These are phyloP conservation scores for Hippolais icterina DNA, from an alignment of 2,113 vertebrate genomes.

Conservation along the genomic window DNA sequence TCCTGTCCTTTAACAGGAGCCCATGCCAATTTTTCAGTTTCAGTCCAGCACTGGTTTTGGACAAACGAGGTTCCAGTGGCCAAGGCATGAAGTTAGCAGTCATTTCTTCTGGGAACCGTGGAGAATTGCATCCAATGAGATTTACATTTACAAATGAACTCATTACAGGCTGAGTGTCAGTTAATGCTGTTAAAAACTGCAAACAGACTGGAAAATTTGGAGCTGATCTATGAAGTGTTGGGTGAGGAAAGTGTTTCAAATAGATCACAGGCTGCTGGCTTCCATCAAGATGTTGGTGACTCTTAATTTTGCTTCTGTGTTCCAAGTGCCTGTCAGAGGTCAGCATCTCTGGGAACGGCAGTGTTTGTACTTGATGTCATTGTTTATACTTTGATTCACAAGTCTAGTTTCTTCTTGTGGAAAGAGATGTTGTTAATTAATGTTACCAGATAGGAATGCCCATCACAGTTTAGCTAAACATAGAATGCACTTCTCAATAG, in stretches of 20 bases:
- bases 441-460: conserved; percentile 4
- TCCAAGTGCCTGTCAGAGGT: not conserved
- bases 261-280: not conserved
- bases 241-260: not conserved
- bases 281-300: not conserved
- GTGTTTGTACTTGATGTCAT: not conserved
- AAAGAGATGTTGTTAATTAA: not conserved
- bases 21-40: not conserved
- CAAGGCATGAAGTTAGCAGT: not conserved
- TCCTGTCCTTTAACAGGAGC: not conserved
- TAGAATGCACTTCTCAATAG: not conserved
- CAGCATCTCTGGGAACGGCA: not conserved
- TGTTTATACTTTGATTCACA: not conserved
- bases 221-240: not conserved
- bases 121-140: not conserved
- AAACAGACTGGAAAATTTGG: not conserved
- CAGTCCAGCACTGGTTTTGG: not conserved
- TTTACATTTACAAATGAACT: not conserved
- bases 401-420: not conserved
- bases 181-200: not conserved
- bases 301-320: not conserved
- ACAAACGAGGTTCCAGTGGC: not conserved
- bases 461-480: not conserved
- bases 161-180: not conserved
- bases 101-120: not conserved